Conservation (phyloP, 2,113 vertebrate genomes). For the Kryptolebias marmoratus region DNA sequence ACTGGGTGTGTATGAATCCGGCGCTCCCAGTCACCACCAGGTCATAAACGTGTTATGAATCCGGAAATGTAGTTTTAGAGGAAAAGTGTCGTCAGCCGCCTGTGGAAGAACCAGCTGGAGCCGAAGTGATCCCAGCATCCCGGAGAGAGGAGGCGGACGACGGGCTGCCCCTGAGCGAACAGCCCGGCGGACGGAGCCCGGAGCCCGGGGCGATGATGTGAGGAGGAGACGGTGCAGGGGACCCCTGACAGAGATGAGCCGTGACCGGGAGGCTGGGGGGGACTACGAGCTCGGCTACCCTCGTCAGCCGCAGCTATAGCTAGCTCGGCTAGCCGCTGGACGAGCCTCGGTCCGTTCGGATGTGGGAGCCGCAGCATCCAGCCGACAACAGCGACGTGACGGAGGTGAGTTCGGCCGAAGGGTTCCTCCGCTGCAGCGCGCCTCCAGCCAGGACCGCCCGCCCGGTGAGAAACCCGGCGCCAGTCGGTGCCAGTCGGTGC, state of each 20-base stretch:
- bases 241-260: conserved; percentile 27
- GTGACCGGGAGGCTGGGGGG: conserved; percentile 29
- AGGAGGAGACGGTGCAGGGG: not conserved
- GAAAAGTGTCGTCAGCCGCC: conserved; percentile 22
- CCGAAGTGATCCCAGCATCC: too few relatives aligned
- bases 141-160: not conserved
- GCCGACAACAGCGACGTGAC: conserved; percentile 1
- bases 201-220: not conserved
- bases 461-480: not conserved
- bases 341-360: not conserved
- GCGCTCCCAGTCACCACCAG: too few relatives aligned
- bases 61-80: conserved; percentile 73
- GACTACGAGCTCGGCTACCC: conserved; percentile 16
- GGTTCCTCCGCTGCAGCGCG: not conserved
- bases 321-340: conserved; percentile 22
- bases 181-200: not conserved
- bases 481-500: not conserved
- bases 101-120: not conserved
- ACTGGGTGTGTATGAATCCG: too few relatives aligned
- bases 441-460: too few relatives aligned
- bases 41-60: conserved; percentile 22
- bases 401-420: conserved; percentile 48
- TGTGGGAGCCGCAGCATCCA: conserved; percentile 6
- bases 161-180: too few relatives aligned
- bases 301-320: conserved; percentile 38